Conservation (phyloP, 1,140 invertebrate species). For the Centruroides vittatus region DNA sequence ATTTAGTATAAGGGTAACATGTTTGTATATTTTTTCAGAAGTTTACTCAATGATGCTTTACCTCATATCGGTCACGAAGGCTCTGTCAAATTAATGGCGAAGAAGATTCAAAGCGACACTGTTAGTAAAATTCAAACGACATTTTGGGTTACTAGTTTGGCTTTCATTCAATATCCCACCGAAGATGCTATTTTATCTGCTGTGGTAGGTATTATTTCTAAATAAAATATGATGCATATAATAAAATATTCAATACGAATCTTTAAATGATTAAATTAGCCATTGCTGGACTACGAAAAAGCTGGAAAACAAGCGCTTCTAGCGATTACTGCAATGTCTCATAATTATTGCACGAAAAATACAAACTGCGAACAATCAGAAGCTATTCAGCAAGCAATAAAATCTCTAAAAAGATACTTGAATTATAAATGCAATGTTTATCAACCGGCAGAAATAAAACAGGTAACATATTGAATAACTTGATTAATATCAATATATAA, state of each 20-base stretch:
- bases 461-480: conserved; percentile 24
- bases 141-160: conserved; percentile 34
- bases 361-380: conserved; percentile 24
- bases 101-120: conserved; percentile 51
- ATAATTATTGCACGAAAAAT: conserved; percentile 31
- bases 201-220: conserved; percentile 35
- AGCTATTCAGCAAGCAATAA: conserved; percentile 42
- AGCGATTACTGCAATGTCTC: conserved; percentile 32
- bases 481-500: too few species aligned
- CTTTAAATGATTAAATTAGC: conserved; percentile 24
- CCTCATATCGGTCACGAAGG: conserved; percentile 58
- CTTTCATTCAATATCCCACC: conserved; percentile 54
- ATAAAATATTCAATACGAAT: too few species aligned
- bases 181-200: conserved; percentile 50
- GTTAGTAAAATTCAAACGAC: conserved; percentile 44
- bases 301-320: conserved; percentile 31
- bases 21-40: conserved; percentile 17
- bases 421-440: conserved; percentile 36
- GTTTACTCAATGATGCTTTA: conserved; percentile 35
- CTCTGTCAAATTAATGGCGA: conserved; percentile 50
- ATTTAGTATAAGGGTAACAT: too few species aligned
- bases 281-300: conserved; percentile 40
- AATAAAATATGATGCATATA: too few species aligned
- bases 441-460: conserved; percentile 47
- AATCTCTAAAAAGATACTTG: conserved; percentile 45